Evolutionary conservation across 2,797 vertebrate species (phyloP), one percentile per base, ranked within the genome.

Genomic region (Erpetoichthys calabaricus): DNA sequence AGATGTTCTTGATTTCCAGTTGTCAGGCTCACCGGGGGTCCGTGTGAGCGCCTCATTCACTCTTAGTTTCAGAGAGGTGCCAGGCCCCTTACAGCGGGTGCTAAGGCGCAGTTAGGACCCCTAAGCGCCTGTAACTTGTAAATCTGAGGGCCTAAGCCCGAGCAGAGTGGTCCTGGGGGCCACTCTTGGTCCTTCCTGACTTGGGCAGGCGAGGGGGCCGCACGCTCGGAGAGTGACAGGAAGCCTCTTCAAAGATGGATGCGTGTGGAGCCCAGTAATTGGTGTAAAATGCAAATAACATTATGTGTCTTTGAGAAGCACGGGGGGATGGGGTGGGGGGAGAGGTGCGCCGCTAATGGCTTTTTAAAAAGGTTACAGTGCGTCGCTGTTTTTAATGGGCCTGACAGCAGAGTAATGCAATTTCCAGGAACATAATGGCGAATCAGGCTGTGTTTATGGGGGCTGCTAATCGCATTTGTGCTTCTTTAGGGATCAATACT

Each of bases 281-380:
- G 75, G 73, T 72, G 67, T 65, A 69, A 77, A 69, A 73, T 61
- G 65, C 72, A 80, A 81, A 85, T 82, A 77, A 76, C 75, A 77
- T 83, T 81, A 84, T 68, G 62, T 71, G 68, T 73, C 72, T 72
- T 66, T 67, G 57, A 67, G 70, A 70, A 65, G 63, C 61, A 70
- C 67, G 63, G 71, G 69, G 69, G 71, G 66, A 8, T 3, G 9
- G 51, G 1, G 10, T 3, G 51, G 4, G 41, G 51, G 10, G 51
- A 3, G 56, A 55, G 52, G 58, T 45, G 59, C 41, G 54, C 59
- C 52, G 47, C 81, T 83, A 85, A 85, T 84, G 80, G 79, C 76
- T 85, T 85, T 84, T 84, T 85, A 84, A 85, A 85, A 84, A 84
- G 80, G 79, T 85, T 84, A 83, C 81, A 82, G 79, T 80, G 80